A percentile compares a stretch with the other conserved stretches of the same genome.
phyloP scores from a whole-genome alignment of 2,888 invertebrate genomes.

The Mechanitis mazaeus region DNA sequence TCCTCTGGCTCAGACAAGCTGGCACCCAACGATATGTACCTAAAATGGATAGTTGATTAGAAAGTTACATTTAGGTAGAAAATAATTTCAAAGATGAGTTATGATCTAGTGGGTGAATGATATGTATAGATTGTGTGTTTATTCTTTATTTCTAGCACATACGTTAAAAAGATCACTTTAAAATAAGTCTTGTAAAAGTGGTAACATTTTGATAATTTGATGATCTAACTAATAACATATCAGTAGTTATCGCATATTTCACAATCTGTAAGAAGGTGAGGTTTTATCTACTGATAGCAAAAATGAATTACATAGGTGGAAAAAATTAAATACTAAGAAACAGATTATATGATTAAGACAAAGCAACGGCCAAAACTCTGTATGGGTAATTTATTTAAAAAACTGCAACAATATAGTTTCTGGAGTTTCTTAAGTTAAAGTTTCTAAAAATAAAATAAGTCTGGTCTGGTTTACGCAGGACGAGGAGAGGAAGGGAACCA shows the following conservation, averaged over 20 bases:
- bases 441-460: background rate
- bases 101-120: background rate
- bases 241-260: constrained; percentile 15
- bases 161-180: background rate
- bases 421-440: background rate
- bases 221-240: constrained; percentile 10
- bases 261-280: constrained; percentile 9
- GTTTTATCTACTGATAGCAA: constrained; percentile 19
- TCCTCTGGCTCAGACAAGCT: constrained; percentile 66
- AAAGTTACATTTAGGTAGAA: background rate
- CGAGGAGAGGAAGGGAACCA: constrained; percentile 51
- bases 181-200: constrained; percentile 11
- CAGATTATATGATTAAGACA: constrained; percentile 39
- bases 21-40: constrained; percentile 74
- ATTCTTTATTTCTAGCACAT: background rate
- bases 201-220: constrained; percentile 8
- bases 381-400: constrained; percentile 43
- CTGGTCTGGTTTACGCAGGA: background rate
- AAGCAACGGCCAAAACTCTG: constrained; percentile 71
- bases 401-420: background rate
- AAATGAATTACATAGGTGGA: constrained; percentile 6
- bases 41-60: constrained; percentile 29
- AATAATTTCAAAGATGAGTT: background rate
- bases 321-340: constrained; percentile 3
- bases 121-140: background rate